Percentiles rank a stretch among this genome's conserved stretches.
These are phyloP conservation scores for Hirtodrosophila histrioides DNA, from an alignment of 2,888 invertebrate species.

Conservation along the genomic window DNA sequence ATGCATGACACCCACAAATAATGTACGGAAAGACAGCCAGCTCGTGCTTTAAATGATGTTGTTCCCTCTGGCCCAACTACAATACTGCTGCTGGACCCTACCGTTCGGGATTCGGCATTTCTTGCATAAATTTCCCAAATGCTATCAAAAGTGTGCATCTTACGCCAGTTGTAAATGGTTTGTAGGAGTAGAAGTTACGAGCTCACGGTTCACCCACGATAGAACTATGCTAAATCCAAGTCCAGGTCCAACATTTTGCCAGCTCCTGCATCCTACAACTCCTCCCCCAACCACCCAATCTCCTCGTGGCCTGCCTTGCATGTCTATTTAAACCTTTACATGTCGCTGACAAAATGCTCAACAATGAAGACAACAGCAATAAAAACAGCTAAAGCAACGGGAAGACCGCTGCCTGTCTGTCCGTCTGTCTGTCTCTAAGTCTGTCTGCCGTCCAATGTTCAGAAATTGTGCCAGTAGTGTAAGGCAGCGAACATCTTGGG, in stretches of 20 bases:
- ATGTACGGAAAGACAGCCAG: slow-evolving; percentile 57
- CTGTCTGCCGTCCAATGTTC: slow-evolving; percentile 8
- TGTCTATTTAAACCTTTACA: slow-evolving; percentile 73
- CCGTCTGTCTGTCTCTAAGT: slow-evolving; percentile 19
- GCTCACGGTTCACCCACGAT: slow-evolving; percentile 53
- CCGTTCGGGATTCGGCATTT: slow-evolving; percentile 28
- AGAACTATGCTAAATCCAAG: slow-evolving; percentile 39
- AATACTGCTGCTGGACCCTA: slow-evolving; percentile 13
- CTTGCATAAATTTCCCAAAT: slow-evolving; percentile 63
- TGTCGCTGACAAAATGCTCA: slow-evolving; percentile 72
- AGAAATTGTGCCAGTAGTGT: slow-evolving; percentile 64
- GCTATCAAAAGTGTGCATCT: slow-evolving; percentile 71
- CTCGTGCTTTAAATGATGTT: slow-evolving; percentile 77
- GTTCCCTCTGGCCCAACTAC: slow-evolving; percentile 41
- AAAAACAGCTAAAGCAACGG: slow-evolving; percentile 47
- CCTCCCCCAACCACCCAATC: not conserved
- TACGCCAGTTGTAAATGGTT: slow-evolving; percentile 61
- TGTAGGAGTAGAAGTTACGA: slow-evolving; percentile 36
- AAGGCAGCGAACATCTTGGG: slow-evolving; percentile 15
- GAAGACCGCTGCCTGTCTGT: slow-evolving; percentile 10
- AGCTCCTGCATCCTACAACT: not conserved
- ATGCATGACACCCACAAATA: slow-evolving; percentile 69
- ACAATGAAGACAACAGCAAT: slow-evolving; percentile 61
- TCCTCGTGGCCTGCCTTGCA: slow-evolving; percentile 32
- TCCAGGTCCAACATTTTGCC: slow-evolving; percentile 3